A percentile compares a stretch with the other conserved stretches of the same genome.
Conservation (phyloP, 37 sponge, comb jelly and placozoan species). For the Ephydatia muelleri region DNA sequence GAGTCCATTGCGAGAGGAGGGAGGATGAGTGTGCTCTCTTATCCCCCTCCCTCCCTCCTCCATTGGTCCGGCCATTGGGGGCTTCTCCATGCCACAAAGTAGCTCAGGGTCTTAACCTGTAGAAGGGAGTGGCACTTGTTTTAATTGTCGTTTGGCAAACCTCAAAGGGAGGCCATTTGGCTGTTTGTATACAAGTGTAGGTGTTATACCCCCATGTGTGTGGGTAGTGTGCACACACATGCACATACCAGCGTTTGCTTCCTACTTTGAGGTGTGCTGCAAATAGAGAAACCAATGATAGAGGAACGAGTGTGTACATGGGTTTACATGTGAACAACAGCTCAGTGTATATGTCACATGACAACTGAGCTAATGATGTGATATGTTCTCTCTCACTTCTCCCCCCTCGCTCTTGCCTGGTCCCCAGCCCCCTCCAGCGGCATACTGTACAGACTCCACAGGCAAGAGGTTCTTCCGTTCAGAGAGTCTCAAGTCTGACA, state of each 20-base stretch:
- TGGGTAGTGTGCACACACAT: neutral
- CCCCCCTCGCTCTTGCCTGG: neutral
- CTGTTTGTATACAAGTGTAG: neutral
- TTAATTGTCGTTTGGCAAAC: neutral
- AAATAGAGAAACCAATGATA: no score
- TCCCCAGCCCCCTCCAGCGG: neutral
- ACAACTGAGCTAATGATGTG: no score
- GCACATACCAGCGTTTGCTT: no score
- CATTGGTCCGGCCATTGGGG: no score
- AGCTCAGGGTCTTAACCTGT: neutral
- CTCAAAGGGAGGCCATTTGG: neutral
- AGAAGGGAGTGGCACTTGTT: neutral
- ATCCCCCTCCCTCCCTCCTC: neutral
- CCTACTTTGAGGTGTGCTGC: no score
- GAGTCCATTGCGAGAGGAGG: neutral
- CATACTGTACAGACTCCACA: neutral
- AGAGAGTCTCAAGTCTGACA: neutral
- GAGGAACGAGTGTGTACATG: no score
- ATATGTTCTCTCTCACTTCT: no score
- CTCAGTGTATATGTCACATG: no score
- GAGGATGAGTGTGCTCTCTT: neutral
- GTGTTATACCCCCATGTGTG: neutral
- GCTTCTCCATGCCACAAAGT: neutral
- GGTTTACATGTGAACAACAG: no score
- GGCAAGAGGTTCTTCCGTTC: neutral